These are phyloP conservation scores for Apocrypta bakeri DNA, from an alignment of 1,140 invertebrate species.

Conservation along the genomic window DNA sequence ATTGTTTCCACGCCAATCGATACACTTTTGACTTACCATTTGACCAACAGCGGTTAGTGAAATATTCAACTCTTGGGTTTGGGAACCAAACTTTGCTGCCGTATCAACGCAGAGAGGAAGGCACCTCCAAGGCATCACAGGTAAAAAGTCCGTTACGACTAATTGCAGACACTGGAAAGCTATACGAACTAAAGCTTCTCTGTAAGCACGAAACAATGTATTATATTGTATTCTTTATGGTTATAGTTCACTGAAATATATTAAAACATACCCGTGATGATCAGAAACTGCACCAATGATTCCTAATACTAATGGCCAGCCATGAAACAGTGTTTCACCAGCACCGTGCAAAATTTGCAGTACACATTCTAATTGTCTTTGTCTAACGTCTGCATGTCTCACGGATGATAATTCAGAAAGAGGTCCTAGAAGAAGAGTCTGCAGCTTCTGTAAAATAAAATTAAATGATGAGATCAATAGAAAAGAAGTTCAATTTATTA, in stretches of 20 bases:
- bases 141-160: slow-evolving; percentile 96
- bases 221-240: slow-evolving; percentile 16
- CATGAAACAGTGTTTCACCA: slow-evolving; percentile 92
- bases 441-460: slow-evolving; percentile 80
- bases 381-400: slow-evolving; percentile 93
- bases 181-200: slow-evolving; percentile 92
- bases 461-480: slow-evolving; percentile 40
- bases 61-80: slow-evolving; percentile 98
- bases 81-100: slow-evolving; percentile 95
- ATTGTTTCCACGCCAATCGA: slow-evolving; percentile 37
- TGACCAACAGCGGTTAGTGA: slow-evolving; percentile 97
- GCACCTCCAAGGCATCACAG: slow-evolving; percentile 90
- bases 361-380: slow-evolving; percentile 95
- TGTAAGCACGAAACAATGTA: slow-evolving; percentile 70
- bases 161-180: slow-evolving; percentile 97
- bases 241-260: slow-evolving; percentile 10
- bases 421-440: slow-evolving; percentile 90
- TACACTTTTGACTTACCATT: slow-evolving; percentile 80
- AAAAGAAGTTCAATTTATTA: slow-evolving; percentile 28
- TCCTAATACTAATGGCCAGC: slow-evolving; percentile 95
- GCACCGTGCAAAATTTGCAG: slow-evolving; percentile 93
- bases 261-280: slow-evolving; percentile 85
- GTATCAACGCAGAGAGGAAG: slow-evolving; percentile 94
- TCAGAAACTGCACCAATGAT: slow-evolving; percentile 96
- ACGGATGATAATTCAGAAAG: slow-evolving; percentile 92